Evolutionary conservation across 2,113 vertebrate species (phyloP).

Genomic region (Peromyscus maniculatus): DNA sequence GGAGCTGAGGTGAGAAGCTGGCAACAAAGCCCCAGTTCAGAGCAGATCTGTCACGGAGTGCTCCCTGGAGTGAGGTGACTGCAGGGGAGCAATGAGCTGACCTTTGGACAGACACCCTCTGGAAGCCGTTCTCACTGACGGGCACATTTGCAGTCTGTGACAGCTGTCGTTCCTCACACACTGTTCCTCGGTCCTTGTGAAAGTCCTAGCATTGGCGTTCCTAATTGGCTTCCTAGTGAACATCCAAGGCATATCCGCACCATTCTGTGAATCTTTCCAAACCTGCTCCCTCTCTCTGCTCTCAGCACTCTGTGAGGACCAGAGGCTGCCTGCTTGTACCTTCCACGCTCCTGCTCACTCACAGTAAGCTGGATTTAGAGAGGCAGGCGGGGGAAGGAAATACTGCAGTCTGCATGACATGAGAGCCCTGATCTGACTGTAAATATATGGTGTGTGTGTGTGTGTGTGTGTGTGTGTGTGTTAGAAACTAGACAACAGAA

Average conservation of each 20-base stretch:
- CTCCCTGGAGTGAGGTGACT: background rate
- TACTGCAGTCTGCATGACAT: background rate
- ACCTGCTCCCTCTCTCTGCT: constrained; percentile 36
- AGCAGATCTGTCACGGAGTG: background rate
- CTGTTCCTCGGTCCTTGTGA: constrained; percentile 49
- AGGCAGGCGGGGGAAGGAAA: background rate
- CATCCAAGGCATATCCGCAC: background rate
- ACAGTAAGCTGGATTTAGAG: background rate
- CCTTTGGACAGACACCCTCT: background rate
- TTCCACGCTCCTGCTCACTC: background rate
- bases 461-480: background rate
- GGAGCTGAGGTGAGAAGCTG: background rate
- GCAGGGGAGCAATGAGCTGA: constrained; percentile 27
- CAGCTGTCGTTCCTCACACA: constrained; percentile 63
- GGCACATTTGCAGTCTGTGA: constrained; percentile 30
- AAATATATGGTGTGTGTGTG: constrained; percentile 44
- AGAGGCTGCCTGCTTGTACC: background rate
- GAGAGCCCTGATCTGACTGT: constrained; percentile 14
- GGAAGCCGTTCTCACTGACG: constrained; percentile 44
- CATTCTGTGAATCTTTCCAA: constrained; percentile 48
- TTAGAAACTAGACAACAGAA: constrained; percentile 35
- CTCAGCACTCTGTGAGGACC: constrained; percentile 1
- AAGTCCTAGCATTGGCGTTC: constrained; percentile 58
- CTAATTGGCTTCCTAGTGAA: constrained; percentile 64
- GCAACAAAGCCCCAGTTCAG: background rate